These are phyloP conservation scores for Phalacrocorax pelagicus DNA, from an alignment of 2,113 vertebrate genomes.

Conservation along the genomic window DNA sequence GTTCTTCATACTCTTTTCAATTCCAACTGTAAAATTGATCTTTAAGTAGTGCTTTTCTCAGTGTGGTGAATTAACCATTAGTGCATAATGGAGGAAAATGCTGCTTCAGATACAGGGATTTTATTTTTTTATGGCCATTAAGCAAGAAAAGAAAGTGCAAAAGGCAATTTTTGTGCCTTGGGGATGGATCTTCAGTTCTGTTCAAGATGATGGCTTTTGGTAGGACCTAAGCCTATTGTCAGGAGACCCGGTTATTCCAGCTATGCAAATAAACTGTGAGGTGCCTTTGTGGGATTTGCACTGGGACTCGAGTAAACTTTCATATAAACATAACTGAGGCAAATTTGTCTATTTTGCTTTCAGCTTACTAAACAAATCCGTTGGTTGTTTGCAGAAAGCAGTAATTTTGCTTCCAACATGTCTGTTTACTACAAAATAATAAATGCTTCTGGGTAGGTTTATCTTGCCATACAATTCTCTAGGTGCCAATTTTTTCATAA, in stretches of 20 bases:
- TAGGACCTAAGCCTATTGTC: background rate
- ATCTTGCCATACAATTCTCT: background rate
- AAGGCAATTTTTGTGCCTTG: background rate
- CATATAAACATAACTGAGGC: background rate
- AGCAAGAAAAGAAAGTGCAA: background rate
- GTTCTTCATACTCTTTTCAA: background rate
- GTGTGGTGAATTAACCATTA: background rate
- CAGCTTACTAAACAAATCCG: constrained; percentile 9
- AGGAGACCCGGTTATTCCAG: background rate
- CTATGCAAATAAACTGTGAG: background rate
- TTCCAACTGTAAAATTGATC: constrained; percentile 1
- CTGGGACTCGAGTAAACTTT: background rate
- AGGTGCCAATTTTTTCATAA: background rate
- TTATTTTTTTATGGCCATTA: background rate
- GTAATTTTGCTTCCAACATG: background rate
- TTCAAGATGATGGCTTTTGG: background rate
- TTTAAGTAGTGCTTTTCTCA: background rate
- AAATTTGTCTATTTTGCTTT: background rate
- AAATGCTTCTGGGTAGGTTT: background rate
- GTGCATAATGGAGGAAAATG: background rate
- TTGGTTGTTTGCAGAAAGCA: constrained; percentile 15
- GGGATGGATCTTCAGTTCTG: background rate
- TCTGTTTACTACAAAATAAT: background rate
- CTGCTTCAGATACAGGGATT: background rate
- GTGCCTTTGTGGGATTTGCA: background rate